Percentiles rank a stretch among this genome's conserved stretches.
phyloP scores from a whole-genome alignment of 35 echinoderm and acorn worm species.

The Diadema setosum region DNA sequence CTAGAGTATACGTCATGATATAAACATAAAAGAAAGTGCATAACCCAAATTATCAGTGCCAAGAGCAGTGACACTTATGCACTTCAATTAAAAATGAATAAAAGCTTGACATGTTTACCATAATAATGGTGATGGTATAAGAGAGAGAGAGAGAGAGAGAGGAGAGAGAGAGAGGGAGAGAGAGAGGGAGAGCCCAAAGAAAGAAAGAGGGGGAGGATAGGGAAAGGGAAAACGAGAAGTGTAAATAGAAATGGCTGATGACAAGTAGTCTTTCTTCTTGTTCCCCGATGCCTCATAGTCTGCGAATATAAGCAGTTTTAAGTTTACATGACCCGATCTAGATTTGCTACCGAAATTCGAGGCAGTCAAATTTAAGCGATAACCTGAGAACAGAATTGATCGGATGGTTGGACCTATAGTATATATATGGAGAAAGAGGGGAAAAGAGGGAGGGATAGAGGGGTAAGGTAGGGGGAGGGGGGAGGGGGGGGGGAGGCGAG shows the following conservation, averaged over 20 bases:
- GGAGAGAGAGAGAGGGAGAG: background rate
- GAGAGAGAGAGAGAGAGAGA: background rate
- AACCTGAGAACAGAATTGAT: background rate
- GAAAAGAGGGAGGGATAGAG: too few species aligned
- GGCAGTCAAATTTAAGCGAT: background rate
- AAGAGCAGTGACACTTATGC: background rate
- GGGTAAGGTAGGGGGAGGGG: too few species aligned
- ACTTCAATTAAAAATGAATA: background rate
- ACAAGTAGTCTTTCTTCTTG: background rate
- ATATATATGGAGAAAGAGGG: too few species aligned
- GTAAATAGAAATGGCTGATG: background rate
- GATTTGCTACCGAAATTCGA: background rate
- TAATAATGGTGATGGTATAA: background rate
- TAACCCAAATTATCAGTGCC: too few species aligned
- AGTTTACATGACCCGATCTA: background rate
- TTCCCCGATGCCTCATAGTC: background rate
- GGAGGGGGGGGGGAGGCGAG: too few species aligned
- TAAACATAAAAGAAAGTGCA: background rate
- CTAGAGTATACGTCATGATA: background rate
- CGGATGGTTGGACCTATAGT: too few species aligned
- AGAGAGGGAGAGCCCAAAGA: background rate
- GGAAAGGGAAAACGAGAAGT: background rate
- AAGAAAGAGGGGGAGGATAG: background rate
- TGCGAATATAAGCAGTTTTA: background rate
- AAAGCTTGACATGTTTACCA: too few species aligned